Evolutionary conservation across 1,140 invertebrate species (phyloP).

Genomic region (Eubasilissa regina): DNA sequence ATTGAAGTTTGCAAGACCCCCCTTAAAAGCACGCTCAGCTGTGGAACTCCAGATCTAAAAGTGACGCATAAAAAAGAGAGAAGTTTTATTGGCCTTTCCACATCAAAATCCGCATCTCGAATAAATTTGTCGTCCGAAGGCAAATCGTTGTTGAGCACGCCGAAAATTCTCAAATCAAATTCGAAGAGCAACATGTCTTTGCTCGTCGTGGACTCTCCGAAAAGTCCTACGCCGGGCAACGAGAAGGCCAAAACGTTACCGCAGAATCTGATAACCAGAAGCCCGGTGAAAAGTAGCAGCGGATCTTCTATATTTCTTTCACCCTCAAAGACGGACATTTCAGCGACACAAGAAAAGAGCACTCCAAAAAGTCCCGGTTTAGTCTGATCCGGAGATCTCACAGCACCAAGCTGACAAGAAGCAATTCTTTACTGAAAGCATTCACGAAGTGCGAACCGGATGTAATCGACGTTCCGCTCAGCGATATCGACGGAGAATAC

Average conservation of each 20-base stretch:
- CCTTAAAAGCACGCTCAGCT: conserved; percentile 51
- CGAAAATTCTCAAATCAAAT: conserved; percentile 62
- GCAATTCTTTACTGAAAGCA: conserved; percentile 72
- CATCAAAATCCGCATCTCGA: conserved; percentile 59
- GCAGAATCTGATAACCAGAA: conserved; percentile 70
- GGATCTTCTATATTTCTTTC: conserved; percentile 68
- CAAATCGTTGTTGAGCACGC: conserved; percentile 41
- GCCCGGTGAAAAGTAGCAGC: conserved; percentile 68
- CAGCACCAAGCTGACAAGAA: conserved; percentile 80
- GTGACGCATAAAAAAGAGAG: conserved; percentile 64
- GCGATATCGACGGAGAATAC: conserved; percentile 67
- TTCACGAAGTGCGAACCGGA: conserved; percentile 60
- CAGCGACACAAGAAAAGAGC: conserved; percentile 63
- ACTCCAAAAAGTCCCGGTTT: conserved; percentile 72
- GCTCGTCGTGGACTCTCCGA: conserved; percentile 66
- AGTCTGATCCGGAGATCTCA: conserved; percentile 79
- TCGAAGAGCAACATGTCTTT: conserved; percentile 69
- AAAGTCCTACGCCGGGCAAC: conserved; percentile 66
- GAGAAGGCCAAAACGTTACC: conserved; percentile 75
- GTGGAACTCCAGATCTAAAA: conserved; percentile 54
- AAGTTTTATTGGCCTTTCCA: conserved; percentile 61
- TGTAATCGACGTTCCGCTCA: conserved; percentile 62
- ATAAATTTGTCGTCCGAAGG: conserved; percentile 62
- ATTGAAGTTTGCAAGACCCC: conserved; percentile 57
- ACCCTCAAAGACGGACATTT: conserved; percentile 61